phyloP scores from a whole-genome alignment of 2,888 invertebrate genomes.

The Boloria euphrosyne region DNA sequence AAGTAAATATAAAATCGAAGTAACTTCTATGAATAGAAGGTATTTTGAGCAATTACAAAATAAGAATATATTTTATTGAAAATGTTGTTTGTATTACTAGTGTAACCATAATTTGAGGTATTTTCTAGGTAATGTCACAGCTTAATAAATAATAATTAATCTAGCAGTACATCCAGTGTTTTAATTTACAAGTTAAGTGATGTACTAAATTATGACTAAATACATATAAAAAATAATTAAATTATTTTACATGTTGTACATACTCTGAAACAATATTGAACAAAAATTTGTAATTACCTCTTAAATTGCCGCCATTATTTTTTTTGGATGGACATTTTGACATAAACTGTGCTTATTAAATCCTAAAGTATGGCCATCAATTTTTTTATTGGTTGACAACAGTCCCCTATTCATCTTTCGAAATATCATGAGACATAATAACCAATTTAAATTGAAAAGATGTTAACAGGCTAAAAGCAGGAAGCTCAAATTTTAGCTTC shows the following conservation, averaged over 20 bases:
- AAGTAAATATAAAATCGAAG: conserved; percentile 1
- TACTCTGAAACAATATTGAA: no score
- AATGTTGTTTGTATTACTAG: neutral
- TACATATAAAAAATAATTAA: no score
- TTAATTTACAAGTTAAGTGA: no score
- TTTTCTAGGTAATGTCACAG: conserved; percentile 23
- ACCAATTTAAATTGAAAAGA: conserved; percentile 32
- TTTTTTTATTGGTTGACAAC: conserved; percentile 12
- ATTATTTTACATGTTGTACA: no score
- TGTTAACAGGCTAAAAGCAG: conserved; percentile 32
- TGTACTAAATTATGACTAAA: no score
- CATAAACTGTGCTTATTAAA: neutral
- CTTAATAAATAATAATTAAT: conserved; percentile 7
- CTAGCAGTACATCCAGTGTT: no score
- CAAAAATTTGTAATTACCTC: no score
- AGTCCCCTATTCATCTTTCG: conserved; percentile 14
- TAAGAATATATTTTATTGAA: conserved; percentile 7
- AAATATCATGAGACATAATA: conserved; percentile 21
- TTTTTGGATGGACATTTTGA: no score
- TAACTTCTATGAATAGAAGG: neutral
- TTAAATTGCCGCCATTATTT: no score
- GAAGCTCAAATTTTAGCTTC: conserved; percentile 28
- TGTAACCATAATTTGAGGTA: conserved; percentile 11
- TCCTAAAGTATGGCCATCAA: neutral
- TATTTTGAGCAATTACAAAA: conserved; percentile 12